Evolutionary conservation across 2,797 vertebrate genomes (phyloP).

Genomic region (Lerista edwardsae): DNA sequence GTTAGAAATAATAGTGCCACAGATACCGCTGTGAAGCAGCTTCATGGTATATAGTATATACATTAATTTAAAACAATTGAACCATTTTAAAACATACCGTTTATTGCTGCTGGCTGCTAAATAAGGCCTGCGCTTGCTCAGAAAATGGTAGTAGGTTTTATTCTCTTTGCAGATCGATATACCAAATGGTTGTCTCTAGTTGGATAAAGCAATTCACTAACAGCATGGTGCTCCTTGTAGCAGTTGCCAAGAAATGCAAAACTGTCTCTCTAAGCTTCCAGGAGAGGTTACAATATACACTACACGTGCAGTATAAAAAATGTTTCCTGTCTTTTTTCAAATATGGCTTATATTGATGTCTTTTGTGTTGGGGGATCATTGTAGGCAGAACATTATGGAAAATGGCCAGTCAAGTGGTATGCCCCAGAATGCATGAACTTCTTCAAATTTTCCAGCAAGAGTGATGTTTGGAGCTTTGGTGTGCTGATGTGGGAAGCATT

Average conservation of each 20-base stretch:
- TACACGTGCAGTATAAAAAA: not conserved
- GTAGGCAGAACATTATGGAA: slow-evolving; percentile 91
- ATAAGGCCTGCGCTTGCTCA: not conserved
- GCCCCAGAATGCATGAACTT: slow-evolving; percentile 97
- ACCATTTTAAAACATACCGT: not conserved
- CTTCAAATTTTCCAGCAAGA: slow-evolving; percentile 95
- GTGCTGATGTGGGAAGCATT: slow-evolving; percentile 98
- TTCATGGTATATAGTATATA: not conserved
- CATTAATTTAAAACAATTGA: not conserved
- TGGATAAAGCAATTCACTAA: not conserved
- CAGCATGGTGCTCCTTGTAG: not conserved
- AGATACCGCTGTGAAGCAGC: not conserved
- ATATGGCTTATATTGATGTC: slow-evolving; percentile 7
- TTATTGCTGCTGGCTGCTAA: not conserved
- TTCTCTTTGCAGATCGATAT: too few species aligned
- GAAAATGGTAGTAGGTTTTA: too few species aligned
- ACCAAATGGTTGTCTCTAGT: not conserved
- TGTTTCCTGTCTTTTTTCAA: not conserved
- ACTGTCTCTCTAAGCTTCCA: not conserved
- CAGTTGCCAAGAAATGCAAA: not conserved
- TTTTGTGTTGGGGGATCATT: slow-evolving; percentile 21
- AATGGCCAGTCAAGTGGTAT: slow-evolving; percentile 99
- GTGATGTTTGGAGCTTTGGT: slow-evolving; percentile 98
- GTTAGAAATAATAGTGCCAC: not conserved
- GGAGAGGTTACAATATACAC: not conserved